A percentile compares a stretch with the other conserved stretches of the same genome.
Conservation (phyloP, 1,140 invertebrate genomes). For the Brachionus paranguensis region DNA sequence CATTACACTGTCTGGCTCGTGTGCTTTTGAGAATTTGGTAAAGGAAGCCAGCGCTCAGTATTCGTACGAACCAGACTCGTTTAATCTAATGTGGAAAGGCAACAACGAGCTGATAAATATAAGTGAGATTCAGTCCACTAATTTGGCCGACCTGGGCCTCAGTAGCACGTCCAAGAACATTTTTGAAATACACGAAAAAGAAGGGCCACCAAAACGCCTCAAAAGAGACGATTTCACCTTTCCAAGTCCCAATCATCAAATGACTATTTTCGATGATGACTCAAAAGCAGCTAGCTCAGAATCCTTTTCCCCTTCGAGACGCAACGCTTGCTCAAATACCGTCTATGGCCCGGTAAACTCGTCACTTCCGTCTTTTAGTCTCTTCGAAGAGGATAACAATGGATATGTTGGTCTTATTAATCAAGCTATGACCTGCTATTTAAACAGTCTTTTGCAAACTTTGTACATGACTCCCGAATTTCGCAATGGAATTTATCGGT, state of each 20-base stretch:
- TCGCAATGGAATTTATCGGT: conserved; percentile 76
- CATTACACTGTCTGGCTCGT: conserved; percentile 57
- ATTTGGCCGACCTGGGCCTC: background rate
- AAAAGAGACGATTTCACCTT: conserved; percentile 13
- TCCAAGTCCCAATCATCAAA: conserved; percentile 41
- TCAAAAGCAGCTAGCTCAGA: background rate
- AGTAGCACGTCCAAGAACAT: background rate
- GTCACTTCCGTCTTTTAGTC: background rate
- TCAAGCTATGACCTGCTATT: conserved; percentile 99
- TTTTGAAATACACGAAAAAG: conserved; percentile 43
- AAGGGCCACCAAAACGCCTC: conserved; percentile 42
- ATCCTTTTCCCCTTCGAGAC: background rate
- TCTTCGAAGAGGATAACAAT: conserved; percentile 75
- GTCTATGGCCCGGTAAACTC: background rate
- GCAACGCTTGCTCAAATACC: conserved; percentile 3
- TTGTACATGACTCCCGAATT: conserved; percentile 93
- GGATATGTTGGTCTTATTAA: conserved; percentile 99
- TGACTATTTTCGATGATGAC: background rate
- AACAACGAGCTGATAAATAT: conserved; percentile 42
- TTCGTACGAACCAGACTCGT: conserved; percentile 58
- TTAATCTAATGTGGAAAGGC: conserved; percentile 53
- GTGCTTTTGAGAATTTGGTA: conserved; percentile 57
- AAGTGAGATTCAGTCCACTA: conserved; percentile 8
- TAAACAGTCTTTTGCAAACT: conserved; percentile 97
- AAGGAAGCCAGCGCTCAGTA: conserved; percentile 58